Evolutionary conservation across 2,113 vertebrate species (phyloP), one percentile per base, ranked within the genome.

Genomic region (Ameiurus melas): DNA sequence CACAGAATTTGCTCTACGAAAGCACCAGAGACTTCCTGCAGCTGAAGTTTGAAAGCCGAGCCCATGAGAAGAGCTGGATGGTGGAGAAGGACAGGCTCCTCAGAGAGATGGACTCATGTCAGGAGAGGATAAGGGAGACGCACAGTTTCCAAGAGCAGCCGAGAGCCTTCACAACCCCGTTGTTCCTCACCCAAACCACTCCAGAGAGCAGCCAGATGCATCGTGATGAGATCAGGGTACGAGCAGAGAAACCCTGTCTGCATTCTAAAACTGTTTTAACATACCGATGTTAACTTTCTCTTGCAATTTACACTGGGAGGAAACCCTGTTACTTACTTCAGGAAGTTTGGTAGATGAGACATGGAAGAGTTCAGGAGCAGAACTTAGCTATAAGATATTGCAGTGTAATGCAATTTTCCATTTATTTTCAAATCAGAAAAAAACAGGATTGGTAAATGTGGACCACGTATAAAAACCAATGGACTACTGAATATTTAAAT

Each of bases 21-120:
- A 99, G 97, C 91, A 99, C 97, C 13, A 96, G 92, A 93, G 98
- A 99, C 89, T 97, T 97, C 89, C 91, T 99, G 53, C 96, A 98
- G 90, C 95, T 98, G 0, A 98, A 96, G 93, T 97, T 95, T 93
- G 96, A 97, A 85, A 92, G 95, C 19, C 95, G 96, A 87, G 93
- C 94, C 51, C 96, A 95, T 14, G 98, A 99, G 93, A 98, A 97
- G 90, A 90, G 94, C 2, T 99, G 98, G 98, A 97, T 99, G 96
- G 92, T 95, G 78, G 98, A 99, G 94, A 99, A 97, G 92, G 98
- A 99, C 89, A 90, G 85, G 22, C 93, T 99, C 47, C 85, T 99
- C 85, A 94, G 93, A 88, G 94, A 96, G 66, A 92, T 98, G 75
- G 95, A 96, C 88, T 94, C 94, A 13, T 94, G 86, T 62, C 93